Evolutionary conservation across 2,797 vertebrate species (phyloP), one percentile per base, ranked within the genome.

Genomic region (Oreochromis grahami): DNA sequence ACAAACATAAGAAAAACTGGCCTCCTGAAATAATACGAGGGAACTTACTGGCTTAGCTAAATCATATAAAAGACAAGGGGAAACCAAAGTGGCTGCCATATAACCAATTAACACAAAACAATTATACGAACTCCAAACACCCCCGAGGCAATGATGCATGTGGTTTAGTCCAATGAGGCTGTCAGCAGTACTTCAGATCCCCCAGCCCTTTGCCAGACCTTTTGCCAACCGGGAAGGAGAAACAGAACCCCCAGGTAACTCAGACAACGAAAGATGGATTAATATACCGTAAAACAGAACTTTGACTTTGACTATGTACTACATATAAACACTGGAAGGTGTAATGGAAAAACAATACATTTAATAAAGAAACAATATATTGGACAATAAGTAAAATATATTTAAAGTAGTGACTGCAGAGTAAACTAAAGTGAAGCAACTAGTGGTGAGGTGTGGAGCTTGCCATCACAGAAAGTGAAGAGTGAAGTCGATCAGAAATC

Each of bases 191-290:
- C 12, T 63, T 63, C 1, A 63, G 17, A 63, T n/a, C 58, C 10
- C 4, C 3, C 17, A 1, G 10, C 58, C 58, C 58, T n/a, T 36
- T 63, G 17, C 32, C 32, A 1, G 1, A n/a, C 6, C 0, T 36
- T 63, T 63, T 36, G 58, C 58, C 11, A 63, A 36, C 58, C n/a
- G 4, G 32, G 12, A 63, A 63, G 32, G 58, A 63, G 32, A 63
- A 36, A 17, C 58, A n/a, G 29, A 36, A 36, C 2, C 9, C 2
- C 29, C 58, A n/a, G 32, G 58, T 63, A 63, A 63, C 58, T 63
- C 58, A 63, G 11, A 11, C 10, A 63, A 63, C n/a, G 32, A 36
- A 63, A 63, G 0, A 6, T 36, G 58, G 6, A n/a, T 19, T 36
- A 36, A 19, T 63, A 63, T n/a, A n/a, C 10, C 32, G n/a, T 63